Base-by-base conservation (phyloP, 2,888 invertebrate species). In the Plebejus argus region DNA sequence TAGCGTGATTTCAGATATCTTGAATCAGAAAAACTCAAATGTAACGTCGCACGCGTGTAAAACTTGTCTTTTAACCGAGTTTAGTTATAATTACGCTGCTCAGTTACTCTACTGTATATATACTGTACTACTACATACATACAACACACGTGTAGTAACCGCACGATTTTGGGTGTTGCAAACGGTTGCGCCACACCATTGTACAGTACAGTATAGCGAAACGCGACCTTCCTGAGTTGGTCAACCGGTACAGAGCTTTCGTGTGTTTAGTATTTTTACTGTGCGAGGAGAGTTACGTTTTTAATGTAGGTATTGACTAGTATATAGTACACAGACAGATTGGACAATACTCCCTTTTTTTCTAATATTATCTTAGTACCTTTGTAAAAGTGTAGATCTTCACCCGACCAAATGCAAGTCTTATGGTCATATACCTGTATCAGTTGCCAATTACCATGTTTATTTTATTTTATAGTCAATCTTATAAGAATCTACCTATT, bases 141-240 rank as follows among this genome's bases (percentile, higher is more conserved):
- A 66, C 61, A 12, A 28, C 23, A 61, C 66, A 66, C 15, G 28
- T 91, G 92, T 88, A 84, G 89, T 89, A 91, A 91, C 85, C 91
- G 91, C 91, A 91, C 91, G 92, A 92, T 91, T 91, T 91, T 90
- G 85, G 89, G 88, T 91, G 92, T 92, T 91, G 92, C 91, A 92
- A 92, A 90, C 90, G 83, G 86, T 93, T 92, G 89, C 85, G 92
- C 90, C 91, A 92, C 85, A 83, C 90, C 91, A 92, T 92, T 92
- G 93, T 92, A 89, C 89, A 90, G 84, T 87, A 20, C 23, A 28
- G n/a, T 87, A 91, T 92, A 92, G 91, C 91, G 91, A 92, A 92
- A 93, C 90, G 85, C 90, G 93, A 91, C 93, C 93, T 93, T 93
- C 91, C 91, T 87, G 87, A 87, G 91, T 91, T 91, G 91, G 91